These are phyloP conservation scores for Lepisosteus osseus DNA, from an alignment of 2,113 vertebrate species.

Conservation along the genomic window DNA sequence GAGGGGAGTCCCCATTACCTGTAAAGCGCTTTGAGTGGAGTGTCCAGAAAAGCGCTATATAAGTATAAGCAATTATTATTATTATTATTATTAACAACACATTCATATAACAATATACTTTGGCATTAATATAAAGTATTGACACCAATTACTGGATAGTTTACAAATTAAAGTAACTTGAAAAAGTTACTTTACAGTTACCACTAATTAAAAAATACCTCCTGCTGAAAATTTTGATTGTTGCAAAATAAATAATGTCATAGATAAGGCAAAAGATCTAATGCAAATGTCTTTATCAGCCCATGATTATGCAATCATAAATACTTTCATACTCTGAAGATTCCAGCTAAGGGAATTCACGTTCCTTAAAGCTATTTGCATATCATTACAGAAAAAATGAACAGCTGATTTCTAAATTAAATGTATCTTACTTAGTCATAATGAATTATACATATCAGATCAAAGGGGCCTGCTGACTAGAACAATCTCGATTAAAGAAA, in stretches of 20 bases:
- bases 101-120: too few relatives aligned
- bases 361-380: conserved; percentile 17
- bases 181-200: too few relatives aligned
- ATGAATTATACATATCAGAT: conserved; percentile 22
- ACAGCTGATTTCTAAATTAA: conserved; percentile 19
- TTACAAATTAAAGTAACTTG: too few relatives aligned
- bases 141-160: too few relatives aligned
- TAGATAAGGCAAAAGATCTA: neutral
- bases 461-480: conserved; percentile 34
- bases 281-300: conserved; percentile 11
- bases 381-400: conserved; percentile 19
- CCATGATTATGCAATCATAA: conserved; percentile 20
- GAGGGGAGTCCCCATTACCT: too few relatives aligned
- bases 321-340: conserved; percentile 16
- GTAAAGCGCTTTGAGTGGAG: too few relatives aligned
- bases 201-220: neutral
- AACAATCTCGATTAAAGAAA: conserved; percentile 15
- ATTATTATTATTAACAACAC: too few relatives aligned
- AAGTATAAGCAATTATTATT: too few relatives aligned
- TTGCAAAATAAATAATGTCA: neutral
- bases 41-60: too few relatives aligned
- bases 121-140: too few relatives aligned
- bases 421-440: conserved; percentile 21
- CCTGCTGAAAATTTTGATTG: neutral
- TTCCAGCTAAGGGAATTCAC: conserved; percentile 9